These are phyloP conservation scores for Pavo muticus DNA, from an alignment of 2,113 vertebrate genomes.

Conservation along the genomic window DNA sequence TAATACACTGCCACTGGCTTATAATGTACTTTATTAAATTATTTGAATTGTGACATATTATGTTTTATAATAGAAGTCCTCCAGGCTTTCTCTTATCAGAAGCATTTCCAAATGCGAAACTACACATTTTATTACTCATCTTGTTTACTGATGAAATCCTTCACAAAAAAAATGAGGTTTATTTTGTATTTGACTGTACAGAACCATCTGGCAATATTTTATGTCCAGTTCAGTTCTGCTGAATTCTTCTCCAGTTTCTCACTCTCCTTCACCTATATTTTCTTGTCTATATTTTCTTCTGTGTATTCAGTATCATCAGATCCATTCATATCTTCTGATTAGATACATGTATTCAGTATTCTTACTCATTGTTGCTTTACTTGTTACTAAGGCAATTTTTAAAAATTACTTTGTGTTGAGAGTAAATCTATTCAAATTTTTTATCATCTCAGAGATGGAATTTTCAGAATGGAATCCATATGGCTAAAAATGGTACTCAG, in stretches of 20 bases:
- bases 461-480: background rate
- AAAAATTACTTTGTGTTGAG: background rate
- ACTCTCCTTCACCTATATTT: background rate
- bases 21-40: background rate
- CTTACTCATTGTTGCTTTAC: background rate
- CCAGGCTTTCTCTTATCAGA: background rate
- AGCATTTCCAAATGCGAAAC: background rate
- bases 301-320: background rate
- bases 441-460: background rate
- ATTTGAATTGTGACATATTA: background rate
- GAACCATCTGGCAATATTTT: background rate
- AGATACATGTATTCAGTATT: background rate
- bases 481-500: background rate
- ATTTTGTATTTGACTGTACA: background rate
- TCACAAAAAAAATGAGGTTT: background rate
- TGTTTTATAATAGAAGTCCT: background rate
- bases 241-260: background rate
- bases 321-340: background rate
- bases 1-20: background rate
- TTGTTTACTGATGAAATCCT: background rate
- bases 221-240: background rate
- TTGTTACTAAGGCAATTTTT: background rate
- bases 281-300: background rate
- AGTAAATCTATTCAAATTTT: background rate
- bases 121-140: background rate